Evolutionary conservation across 2,797 vertebrate genomes (phyloP).

Genomic region (Neostethus bicornis): DNA sequence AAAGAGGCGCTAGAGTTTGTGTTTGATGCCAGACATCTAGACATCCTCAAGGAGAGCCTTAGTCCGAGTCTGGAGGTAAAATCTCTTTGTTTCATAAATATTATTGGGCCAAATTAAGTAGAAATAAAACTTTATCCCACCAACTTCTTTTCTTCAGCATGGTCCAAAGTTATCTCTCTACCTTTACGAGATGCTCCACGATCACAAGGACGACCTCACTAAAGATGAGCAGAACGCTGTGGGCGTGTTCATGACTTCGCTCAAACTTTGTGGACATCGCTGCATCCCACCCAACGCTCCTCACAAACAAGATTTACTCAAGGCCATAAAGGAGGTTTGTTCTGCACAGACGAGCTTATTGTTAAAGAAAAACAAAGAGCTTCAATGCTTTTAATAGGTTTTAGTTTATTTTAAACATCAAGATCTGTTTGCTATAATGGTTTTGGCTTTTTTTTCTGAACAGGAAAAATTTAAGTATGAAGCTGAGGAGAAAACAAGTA

Average conservation of each 20-base stretch:
- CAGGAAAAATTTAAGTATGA: conserved; percentile 95
- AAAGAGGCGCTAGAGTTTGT: conserved; percentile 88
- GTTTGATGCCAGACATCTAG: conserved; percentile 85
- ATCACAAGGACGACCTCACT: conserved; percentile 86
- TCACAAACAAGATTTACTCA: conserved; percentile 88
- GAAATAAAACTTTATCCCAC: conserved; percentile 2
- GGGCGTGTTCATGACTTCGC: conserved; percentile 85
- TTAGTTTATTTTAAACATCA: background rate
- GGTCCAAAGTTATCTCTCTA: conserved; percentile 93
- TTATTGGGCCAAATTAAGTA: background rate
- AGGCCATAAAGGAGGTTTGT: conserved; percentile 88
- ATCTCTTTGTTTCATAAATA: background rate
- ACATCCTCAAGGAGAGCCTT: conserved; percentile 93
- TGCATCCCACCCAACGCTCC: conserved; percentile 85
- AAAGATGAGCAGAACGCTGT: conserved; percentile 84
- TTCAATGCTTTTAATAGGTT: background rate
- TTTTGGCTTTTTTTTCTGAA: conserved; percentile 16
- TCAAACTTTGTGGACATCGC: conserved; percentile 91
- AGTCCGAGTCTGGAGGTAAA: conserved; percentile 89
- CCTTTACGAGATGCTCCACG: conserved; percentile 90
- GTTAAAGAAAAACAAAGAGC: conserved; percentile 6
- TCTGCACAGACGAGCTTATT: background rate
- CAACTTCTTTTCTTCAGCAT: conserved; percentile 77
- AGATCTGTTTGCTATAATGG: background rate
- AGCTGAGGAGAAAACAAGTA: conserved; percentile 87